Conservation (phyloP, 2,888 invertebrate genomes). For the Acanthosepion esculentum region DNA sequence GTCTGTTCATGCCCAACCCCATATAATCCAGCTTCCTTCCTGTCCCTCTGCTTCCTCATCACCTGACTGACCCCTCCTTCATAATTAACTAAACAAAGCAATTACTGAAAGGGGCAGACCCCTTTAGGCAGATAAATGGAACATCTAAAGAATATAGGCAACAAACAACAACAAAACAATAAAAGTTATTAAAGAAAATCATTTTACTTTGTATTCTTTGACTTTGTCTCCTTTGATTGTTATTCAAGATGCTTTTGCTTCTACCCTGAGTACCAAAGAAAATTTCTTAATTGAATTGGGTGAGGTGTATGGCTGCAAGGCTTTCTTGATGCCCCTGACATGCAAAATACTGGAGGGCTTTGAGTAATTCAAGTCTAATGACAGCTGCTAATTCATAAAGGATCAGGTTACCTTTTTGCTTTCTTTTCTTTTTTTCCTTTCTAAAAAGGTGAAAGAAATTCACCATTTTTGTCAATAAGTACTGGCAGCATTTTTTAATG, state of each 20-base stretch:
- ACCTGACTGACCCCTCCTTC: not conserved
- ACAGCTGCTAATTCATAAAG: slow-evolving; percentile 6
- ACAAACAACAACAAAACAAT: not conserved
- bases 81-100: slow-evolving; percentile 1
- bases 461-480: not conserved
- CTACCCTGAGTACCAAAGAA: not conserved
- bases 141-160: not conserved
- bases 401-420: not conserved
- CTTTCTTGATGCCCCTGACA: not conserved
- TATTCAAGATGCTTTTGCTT: not conserved
- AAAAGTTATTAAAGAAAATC: not conserved
- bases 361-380: not conserved
- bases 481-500: not conserved
- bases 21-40: not conserved
- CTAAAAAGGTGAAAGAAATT: not conserved
- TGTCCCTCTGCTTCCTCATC: not conserved
- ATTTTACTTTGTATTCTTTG: not conserved
- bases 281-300: not conserved
- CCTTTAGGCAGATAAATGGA: not conserved
- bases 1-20: not conserved
- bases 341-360: not conserved
- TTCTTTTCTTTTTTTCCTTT: not conserved
- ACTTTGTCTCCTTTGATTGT: not conserved
- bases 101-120: not conserved
- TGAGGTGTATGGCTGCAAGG: not conserved